Evolutionary conservation across 2,113 vertebrate genomes (phyloP), one percentile per base, ranked within the genome.

Genomic region (Aptenodytes patagonicus): DNA sequence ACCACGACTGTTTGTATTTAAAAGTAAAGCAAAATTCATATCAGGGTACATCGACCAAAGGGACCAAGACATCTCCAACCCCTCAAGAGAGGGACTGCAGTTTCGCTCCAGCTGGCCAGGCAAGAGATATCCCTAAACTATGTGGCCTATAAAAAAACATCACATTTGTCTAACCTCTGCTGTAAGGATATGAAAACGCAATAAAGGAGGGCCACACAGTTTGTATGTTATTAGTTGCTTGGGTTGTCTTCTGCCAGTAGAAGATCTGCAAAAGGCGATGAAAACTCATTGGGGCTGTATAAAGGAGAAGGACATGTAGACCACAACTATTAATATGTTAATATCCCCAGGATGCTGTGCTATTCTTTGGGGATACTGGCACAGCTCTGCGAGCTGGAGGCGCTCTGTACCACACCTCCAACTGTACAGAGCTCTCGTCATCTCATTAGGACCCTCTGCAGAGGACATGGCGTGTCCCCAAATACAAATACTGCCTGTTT

Each of bases 71-170:
- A 16, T 5, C 46, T 66, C 51, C 55, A 61, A 0, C 5, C 18
- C 7, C 17, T 85, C 26, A 31, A 60, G 47, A 78, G 26, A 38
- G 9, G 5, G 5, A 26, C 2, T 57, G 61, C 7, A 32, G 6
- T 38, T 70, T 84, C 21, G 2, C 24, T 81, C 11, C 28, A 21
- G 3, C 6, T 81, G 34, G 4, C 6, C 11, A 36, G 20, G 8
- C 12, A 72, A 68, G 31, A 20, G 47, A 49, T 42, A 75, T 19
- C 20, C 20, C 18, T 75, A n/a, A 65, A 26, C 18, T 34, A 6
- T 11, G 18, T 26, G 18, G 17, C 13, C 17, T 64, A 20, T 58
- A 7, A 47, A 83, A 83, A 32, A 2, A 0, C 1, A 24, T 18
- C 5, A 6, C 6, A 8, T 42, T 64, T 58, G 1, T 71, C 57